These are phyloP conservation scores for Hydra vulgaris DNA, from an alignment of 30 jellyfish, hydroid and myxozoan species.

Conservation along the genomic window DNA sequence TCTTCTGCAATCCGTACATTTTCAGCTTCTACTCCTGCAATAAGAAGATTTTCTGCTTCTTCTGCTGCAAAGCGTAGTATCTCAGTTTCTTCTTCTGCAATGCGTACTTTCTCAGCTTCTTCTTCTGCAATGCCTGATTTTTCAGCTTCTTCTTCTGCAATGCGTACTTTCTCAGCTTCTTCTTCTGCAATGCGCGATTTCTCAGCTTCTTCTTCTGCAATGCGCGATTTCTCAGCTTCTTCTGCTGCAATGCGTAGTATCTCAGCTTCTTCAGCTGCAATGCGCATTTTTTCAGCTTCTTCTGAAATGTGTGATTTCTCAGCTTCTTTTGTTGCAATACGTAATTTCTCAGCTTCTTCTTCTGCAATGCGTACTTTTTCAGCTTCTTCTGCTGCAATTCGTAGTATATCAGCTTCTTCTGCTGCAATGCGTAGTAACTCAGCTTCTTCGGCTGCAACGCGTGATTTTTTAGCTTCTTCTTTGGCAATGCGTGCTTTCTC, in stretches of 20 bases:
- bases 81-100: slow-evolving; percentile 30
- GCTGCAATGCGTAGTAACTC: slow-evolving; percentile 4
- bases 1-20: slow-evolving; percentile 20
- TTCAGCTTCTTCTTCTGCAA: slow-evolving; percentile 36
- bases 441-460: background rate
- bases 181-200: slow-evolving; percentile 20
- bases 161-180: slow-evolving; percentile 21
- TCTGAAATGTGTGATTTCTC: slow-evolving; percentile 23
- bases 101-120: slow-evolving; percentile 22
- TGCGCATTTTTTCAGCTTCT: slow-evolving; percentile 17
- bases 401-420: background rate
- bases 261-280: slow-evolving; percentile 23
- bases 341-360: slow-evolving; percentile 22
- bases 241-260: slow-evolving; percentile 22
- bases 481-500: background rate
- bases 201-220: slow-evolving; percentile 33
- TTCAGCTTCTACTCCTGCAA: slow-evolving; percentile 28
- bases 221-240: slow-evolving; percentile 15
- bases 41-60: slow-evolving; percentile 20
- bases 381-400: background rate
- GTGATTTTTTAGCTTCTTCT: background rate
- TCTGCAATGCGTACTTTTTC: background rate
- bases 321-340: slow-evolving; percentile 19
- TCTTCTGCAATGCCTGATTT: slow-evolving; percentile 2
- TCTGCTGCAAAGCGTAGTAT: slow-evolving; percentile 14